Base-by-base conservation (phyloP, 2,888 invertebrate species). In the Branchipolynoe longqiensis region DNA sequence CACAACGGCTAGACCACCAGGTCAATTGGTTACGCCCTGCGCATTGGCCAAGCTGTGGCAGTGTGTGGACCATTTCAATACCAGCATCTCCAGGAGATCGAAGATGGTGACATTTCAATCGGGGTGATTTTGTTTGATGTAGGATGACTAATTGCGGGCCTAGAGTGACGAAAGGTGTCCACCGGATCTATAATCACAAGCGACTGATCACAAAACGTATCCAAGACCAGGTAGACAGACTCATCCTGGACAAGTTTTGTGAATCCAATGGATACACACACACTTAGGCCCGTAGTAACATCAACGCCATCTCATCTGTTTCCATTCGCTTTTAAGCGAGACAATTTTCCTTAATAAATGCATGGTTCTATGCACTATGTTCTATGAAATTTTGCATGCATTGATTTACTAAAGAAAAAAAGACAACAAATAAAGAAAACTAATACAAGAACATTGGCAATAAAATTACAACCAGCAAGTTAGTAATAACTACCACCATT, bases 171-270 rank as follows among this genome's bases (percentile, higher is more conserved):
- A 41, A 48, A 41, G 54, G 41, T 78, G 78, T 78, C 54, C 78
- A 78, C 78, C 78, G 48, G 78, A 78, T 78, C 78, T 18, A 54
- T 22, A 41, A 31, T n/a, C 74, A 48, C 78, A 78, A 41, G 62
- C 56, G 62, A 31, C n/a, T n/a, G n/a, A 62, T 78, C 78, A 78
- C 78, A 78, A 78, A 78, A 78, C 78, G 48, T 78, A 48, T 48
- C 78, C 78, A 78, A 48, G 78, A 78, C 54, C 78, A 78, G 78
- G 48, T 28, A 28, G 48, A 78, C 28, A 78, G 18, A 78, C 78
- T 78, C 78, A 33, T 78, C 78, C 78, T 78, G 78, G 48, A 78
- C 78, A 78, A 78, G 78, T 78, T 78, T 48, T 78, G 78, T 48
- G 78, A 78, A 78, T 78, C 78, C 78, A 78, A 78, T 78, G 78